Percentiles rank a stretch among this genome's conserved stretches.
Conservation (phyloP, 2,113 vertebrate genomes). For the Chloroceryle aenea region DNA sequence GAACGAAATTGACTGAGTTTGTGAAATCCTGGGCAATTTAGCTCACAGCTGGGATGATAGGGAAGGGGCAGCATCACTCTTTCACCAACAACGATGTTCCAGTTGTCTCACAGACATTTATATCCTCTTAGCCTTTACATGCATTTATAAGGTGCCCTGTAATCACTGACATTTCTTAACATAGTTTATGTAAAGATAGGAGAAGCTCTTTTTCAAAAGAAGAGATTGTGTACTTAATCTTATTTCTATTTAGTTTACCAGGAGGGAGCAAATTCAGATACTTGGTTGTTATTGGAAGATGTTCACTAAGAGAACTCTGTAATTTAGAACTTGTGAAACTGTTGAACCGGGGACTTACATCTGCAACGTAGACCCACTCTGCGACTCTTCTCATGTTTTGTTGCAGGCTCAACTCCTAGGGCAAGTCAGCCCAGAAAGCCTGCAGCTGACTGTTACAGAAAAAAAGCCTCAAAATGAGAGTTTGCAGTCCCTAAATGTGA, state of each 20-base stretch:
- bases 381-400: neutral
- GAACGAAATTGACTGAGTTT: conserved; percentile 47
- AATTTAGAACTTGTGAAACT: neutral
- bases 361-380: neutral
- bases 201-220: neutral
- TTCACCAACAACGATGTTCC: neutral
- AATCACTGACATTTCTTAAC: neutral
- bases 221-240: neutral
- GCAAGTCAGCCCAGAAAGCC: neutral
- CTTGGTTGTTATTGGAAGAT: neutral
- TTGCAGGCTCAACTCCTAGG: neutral
- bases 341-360: neutral
- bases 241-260: neutral
- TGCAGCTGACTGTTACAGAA: neutral
- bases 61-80: neutral
- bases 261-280: neutral
- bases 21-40: conserved; percentile 53
- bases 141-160: neutral
- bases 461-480: neutral
- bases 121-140: neutral
- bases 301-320: neutral
- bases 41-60: neutral
- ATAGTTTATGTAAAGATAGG: neutral
- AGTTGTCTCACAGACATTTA: neutral
- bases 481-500: neutral